Evolutionary conservation across 2,797 vertebrate genomes (phyloP), one percentile per base, ranked within the genome.

Genomic region (Lutjanus argentimaculatus): DNA sequence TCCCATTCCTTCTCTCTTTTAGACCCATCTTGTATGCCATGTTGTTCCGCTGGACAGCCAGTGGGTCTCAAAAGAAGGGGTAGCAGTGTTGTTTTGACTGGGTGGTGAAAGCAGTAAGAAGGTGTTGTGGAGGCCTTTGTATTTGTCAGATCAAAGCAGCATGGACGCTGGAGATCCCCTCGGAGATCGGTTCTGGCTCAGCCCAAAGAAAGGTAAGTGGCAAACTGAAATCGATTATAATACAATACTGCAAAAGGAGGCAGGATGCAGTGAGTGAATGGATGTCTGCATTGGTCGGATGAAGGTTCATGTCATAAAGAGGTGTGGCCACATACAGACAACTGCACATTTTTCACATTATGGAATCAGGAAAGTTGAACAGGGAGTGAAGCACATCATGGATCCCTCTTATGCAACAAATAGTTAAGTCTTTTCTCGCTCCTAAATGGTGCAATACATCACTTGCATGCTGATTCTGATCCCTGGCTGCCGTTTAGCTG

Each of bases 131-230:
- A 56, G 70, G 40, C 78, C 72, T 68, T 67, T 80, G 59, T 62
- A 42, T 52, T 89, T 88, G 88, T 84, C 82, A 43, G 40, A 86
- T 86, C 85, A 76, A 25, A 90, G 80, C 72, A 77, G 75, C 75
- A 80, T 81, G 86, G 92, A 93, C 65, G 72, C 74, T 62, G 95
- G 94, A 12, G 96, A 96, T 91, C 82, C 85, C 10, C 87, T 96
- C 43, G 96, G 96, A 64, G 96, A 97, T 85, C 95, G 95, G 6
- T 97, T 96, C 90, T 97, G 96, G 96, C 93, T 94, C 57, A 95
- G 95, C 84, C 93, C 90, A 4, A 96, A 90, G 83, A 97, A 96
- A 96, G 95, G 96, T 97, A 93, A 85, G 96, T 22, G 25, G 16
- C 55, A 56, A 12, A 48, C 8, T 13, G 45, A 43, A 30, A 75